Evolutionary conservation across 2,113 vertebrate genomes (phyloP).

Genomic region (Coracopsis vasa): DNA sequence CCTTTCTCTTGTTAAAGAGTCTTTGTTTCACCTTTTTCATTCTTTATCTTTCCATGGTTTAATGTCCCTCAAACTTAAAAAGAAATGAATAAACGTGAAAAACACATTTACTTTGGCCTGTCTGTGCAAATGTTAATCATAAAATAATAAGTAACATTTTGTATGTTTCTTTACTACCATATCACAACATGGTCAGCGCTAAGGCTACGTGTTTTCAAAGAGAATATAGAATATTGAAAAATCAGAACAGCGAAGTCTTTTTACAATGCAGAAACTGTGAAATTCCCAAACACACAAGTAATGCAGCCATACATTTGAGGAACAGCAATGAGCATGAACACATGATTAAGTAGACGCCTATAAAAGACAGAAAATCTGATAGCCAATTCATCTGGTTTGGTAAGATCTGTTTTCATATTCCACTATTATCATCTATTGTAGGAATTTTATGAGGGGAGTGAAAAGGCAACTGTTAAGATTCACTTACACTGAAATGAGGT

Average conservation of each 20-base stretch:
- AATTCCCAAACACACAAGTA: background rate
- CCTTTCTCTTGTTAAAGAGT: background rate
- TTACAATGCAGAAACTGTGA: background rate
- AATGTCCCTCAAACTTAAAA: background rate
- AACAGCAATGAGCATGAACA: background rate
- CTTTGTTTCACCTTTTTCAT: background rate
- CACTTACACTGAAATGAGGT: background rate
- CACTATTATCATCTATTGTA: background rate
- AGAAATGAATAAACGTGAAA: background rate
- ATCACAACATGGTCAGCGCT: background rate
- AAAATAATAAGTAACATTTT: background rate
- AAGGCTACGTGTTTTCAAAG: background rate
- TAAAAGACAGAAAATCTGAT: background rate
- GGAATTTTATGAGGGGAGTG: background rate
- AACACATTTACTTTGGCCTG: background rate
- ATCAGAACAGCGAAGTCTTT: background rate
- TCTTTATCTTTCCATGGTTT: background rate
- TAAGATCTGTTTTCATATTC: background rate
- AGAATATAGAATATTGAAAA: background rate
- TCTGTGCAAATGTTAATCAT: background rate
- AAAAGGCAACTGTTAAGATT: background rate
- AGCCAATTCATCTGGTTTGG: background rate
- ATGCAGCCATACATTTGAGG: background rate
- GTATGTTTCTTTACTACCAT: background rate
- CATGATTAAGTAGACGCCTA: background rate